Percentiles rank a stretch among this genome's conserved stretches.
These are phyloP conservation scores for Callimorpha dominula DNA, from an alignment of 2,888 invertebrate genomes.

Conservation along the genomic window DNA sequence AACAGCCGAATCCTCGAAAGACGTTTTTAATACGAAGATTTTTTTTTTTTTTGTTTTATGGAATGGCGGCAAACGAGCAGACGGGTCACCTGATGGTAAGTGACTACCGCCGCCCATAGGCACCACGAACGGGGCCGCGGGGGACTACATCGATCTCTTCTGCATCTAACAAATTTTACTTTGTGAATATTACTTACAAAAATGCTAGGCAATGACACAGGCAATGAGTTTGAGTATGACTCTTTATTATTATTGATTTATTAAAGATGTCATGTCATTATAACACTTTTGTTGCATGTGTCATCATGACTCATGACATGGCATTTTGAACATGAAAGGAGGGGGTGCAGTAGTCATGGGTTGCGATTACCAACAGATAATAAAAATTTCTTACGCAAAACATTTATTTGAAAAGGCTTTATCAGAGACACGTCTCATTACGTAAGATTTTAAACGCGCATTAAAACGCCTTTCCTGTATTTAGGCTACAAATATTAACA, in stretches of 20 bases:
- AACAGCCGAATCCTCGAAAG: no score
- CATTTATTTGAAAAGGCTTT: not conserved
- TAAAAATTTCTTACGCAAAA: not conserved
- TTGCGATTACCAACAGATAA: not conserved
- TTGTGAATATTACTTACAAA: not conserved
- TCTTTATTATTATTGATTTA: not conserved
- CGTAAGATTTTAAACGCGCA: not conserved
- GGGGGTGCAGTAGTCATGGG: not conserved
- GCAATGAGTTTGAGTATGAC: not conserved
- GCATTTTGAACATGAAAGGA: not conserved
- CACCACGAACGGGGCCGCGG: no score
- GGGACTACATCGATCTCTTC: no score
- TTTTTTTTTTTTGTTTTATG: no score
- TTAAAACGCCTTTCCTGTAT: not conserved
- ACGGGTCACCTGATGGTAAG: no score
- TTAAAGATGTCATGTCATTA: not conserved
- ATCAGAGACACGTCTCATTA: not conserved
- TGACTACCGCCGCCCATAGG: no score
- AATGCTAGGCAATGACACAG: no score
- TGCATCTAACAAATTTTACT: not conserved
- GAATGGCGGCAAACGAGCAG: no score
- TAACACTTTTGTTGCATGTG: not conserved
- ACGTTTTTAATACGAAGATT: no score
- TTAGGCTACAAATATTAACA: not conserved
- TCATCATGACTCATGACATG: constrained; percentile 4